Conservation (phyloP, 2,888 invertebrate species). For the Athetis lepigone region DNA sequence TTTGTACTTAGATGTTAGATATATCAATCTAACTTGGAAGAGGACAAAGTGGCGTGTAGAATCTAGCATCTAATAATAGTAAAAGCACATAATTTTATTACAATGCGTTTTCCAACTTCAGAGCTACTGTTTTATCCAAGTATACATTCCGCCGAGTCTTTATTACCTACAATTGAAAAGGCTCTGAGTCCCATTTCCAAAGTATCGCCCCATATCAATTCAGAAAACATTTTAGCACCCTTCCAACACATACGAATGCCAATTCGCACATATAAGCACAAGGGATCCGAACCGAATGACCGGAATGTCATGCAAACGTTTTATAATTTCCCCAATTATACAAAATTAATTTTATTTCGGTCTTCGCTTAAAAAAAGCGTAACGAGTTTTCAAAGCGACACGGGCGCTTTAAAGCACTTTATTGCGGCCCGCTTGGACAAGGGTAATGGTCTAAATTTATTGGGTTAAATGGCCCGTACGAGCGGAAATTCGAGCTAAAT, state of each 20-base stretch:
- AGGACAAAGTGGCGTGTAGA: no score
- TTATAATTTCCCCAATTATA: conserved; percentile 79
- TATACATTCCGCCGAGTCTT: conserved; percentile 45
- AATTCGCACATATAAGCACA: conserved; percentile 41
- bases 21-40: no score
- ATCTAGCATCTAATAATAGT: conserved; percentile 5
- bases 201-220: conserved; percentile 52
- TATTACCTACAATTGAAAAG: conserved; percentile 44
- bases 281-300: conserved; percentile 50
- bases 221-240: conserved; percentile 52
- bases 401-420: conserved; percentile 81
- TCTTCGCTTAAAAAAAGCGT: conserved; percentile 82
- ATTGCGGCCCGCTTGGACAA: conserved; percentile 83
- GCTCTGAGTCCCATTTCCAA: conserved; percentile 31
- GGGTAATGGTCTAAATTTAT: conserved; percentile 89
- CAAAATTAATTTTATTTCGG: conserved; percentile 83
- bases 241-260: conserved; percentile 40
- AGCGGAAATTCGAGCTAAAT: conserved; percentile 84
- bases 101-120: conserved; percentile 23
- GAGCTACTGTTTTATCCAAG: conserved; percentile 33
- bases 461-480: conserved; percentile 85
- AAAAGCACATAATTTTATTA: conserved; percentile 23
- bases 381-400: conserved; percentile 84
- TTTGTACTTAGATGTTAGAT: no score
- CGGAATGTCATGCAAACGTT: conserved; percentile 66